Evolutionary conservation across 2,888 invertebrate species (phyloP).

Genomic region (Pimpla rufipes): DNA sequence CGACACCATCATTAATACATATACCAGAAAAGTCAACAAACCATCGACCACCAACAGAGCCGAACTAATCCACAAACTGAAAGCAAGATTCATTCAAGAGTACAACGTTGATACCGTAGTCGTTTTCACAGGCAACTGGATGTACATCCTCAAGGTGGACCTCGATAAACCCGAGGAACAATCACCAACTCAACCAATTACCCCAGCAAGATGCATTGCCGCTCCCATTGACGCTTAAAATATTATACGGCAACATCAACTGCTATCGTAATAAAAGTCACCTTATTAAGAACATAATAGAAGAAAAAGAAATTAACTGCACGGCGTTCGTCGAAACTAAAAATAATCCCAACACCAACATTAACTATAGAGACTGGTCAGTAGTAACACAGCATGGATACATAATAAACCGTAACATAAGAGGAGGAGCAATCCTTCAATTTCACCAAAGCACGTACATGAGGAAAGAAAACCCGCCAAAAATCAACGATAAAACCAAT

Average conservation of each 20-base stretch:
- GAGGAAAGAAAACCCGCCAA: slow-evolving; percentile 30
- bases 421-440: slow-evolving; percentile 26
- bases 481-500: no score
- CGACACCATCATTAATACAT: slow-evolving; percentile 21
- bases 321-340: slow-evolving; percentile 40
- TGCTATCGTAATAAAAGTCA: slow-evolving; percentile 29
- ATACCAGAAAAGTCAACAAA: slow-evolving; percentile 34
- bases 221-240: slow-evolving; percentile 4
- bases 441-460: not conserved
- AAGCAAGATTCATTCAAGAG: slow-evolving; percentile 2
- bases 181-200: slow-evolving; percentile 18
- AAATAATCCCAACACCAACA: not conserved
- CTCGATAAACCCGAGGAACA: not conserved
- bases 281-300: slow-evolving; percentile 31
- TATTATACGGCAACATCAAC: slow-evolving; percentile 35
- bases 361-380: slow-evolving; percentile 21
- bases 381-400: not conserved
- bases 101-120: slow-evolving; percentile 8
- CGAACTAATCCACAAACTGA: slow-evolving; percentile 14
- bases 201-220: not conserved
- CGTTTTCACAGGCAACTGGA: slow-evolving; percentile 24
- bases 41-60: slow-evolving; percentile 8
- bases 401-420: slow-evolving; percentile 18
- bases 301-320: slow-evolving; percentile 24
- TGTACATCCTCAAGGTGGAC: slow-evolving; percentile 22